Evolutionary conservation across 2,797 vertebrate species (phyloP).

Genomic region (Acanthurus leucopareius): DNA sequence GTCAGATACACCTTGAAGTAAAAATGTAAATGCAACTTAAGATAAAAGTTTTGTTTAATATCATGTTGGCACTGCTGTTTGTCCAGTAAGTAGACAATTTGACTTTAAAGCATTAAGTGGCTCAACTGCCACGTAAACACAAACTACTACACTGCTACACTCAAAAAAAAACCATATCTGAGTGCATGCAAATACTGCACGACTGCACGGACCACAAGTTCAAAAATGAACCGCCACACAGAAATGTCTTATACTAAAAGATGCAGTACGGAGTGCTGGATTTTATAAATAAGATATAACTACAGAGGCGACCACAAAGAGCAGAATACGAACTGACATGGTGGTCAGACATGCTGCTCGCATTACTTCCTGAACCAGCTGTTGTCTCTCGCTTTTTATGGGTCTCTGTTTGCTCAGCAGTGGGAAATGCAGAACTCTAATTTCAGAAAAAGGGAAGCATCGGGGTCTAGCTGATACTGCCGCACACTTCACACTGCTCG

Average conservation of each 20-base stretch:
- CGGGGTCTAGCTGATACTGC: constrained; percentile 61
- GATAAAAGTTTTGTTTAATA: not conserved
- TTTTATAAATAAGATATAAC: constrained; percentile 1
- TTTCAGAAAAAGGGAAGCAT: constrained; percentile 79
- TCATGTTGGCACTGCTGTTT: not conserved
- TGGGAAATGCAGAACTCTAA: constrained; percentile 77
- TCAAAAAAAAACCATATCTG: not conserved
- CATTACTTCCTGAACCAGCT: constrained; percentile 70
- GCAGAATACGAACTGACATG: constrained; percentile 10
- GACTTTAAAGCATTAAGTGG: not conserved
- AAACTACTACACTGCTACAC: no score
- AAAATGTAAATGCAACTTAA: not conserved
- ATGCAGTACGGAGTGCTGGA: not conserved
- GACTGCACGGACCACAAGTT: not conserved
- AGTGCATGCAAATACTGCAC: not conserved
- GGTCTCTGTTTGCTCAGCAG: constrained; percentile 52
- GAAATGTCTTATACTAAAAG: not conserved
- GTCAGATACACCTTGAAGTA: not conserved
- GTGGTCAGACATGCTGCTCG: constrained; percentile 52
- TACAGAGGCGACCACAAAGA: not conserved
- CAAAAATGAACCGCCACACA: not conserved
- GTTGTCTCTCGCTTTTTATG: constrained; percentile 18
- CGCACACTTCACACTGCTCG: constrained; percentile 23
- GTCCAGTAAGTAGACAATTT: not conserved
- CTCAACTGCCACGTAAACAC: not conserved